Percentiles rank a stretch among this genome's conserved stretches.
phyloP scores from a whole-genome alignment of 2,888 invertebrate genomes.

The Tolmerus cingulatus region DNA sequence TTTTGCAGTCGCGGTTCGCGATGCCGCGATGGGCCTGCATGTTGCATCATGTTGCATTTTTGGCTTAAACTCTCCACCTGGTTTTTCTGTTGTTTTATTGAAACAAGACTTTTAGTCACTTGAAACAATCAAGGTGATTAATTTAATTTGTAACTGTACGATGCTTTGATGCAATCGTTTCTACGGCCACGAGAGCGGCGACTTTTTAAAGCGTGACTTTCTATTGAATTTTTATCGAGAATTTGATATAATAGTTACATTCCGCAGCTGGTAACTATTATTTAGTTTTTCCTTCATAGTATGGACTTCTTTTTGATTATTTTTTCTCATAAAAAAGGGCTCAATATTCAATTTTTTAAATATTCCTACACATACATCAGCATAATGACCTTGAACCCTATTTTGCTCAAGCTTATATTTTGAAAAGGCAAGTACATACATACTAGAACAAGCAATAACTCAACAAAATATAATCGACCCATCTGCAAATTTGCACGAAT shows the following conservation, averaged over 20 bases:
- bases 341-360: too few species aligned
- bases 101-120: constrained; percentile 16
- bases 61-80: constrained; percentile 23
- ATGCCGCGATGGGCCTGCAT: not conserved
- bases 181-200: not conserved
- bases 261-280: not conserved
- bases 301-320: not conserved
- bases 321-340: not conserved
- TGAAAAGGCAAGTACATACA: too few species aligned
- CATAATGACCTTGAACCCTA: too few species aligned
- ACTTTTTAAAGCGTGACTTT: not conserved
- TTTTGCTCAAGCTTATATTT: too few species aligned
- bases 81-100: constrained; percentile 3
- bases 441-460: too few species aligned
- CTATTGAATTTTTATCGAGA: not conserved
- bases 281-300: not conserved
- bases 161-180: not conserved
- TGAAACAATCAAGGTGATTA: constrained; percentile 34
- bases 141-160: constrained; percentile 12
- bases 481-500: too few species aligned
- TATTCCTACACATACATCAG: too few species aligned
- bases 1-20: not conserved
- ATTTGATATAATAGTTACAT: not conserved
- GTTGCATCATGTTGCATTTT: constrained; percentile 35
- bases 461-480: too few species aligned